Conservation (phyloP, 2,113 vertebrate species). For the Burhinus oedicnemus region DNA sequence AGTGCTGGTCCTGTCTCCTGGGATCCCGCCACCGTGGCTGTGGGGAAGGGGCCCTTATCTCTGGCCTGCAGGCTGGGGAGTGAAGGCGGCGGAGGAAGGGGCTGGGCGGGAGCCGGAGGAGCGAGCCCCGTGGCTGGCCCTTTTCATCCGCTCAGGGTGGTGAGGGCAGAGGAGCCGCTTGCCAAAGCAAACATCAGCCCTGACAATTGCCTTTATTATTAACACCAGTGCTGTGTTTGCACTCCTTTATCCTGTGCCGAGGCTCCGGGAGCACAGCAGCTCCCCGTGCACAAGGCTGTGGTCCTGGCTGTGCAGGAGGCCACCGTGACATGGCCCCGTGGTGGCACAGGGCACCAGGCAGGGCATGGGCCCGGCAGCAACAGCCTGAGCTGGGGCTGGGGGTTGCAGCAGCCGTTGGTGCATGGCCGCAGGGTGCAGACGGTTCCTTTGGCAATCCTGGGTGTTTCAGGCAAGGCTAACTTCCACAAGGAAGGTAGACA, state of each 20-base stretch:
- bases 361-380: fast-evolving
- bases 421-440: fast-evolving
- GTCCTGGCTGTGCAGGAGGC: not conserved
- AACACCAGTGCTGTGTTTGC: fast-evolving
- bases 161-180: not conserved
- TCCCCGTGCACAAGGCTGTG: fast-evolving
- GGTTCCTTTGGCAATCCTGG: not conserved
- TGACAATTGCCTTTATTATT: not conserved
- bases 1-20: not conserved
- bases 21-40: fast-evolving
- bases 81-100: not conserved
- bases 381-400: not conserved
- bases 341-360: no score
- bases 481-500: not conserved
- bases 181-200: constrained; percentile 50
- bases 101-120: not conserved
- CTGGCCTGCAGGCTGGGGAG: not conserved
- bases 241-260: fast-evolving
- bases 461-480: not conserved
- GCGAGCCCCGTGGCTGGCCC: not conserved
- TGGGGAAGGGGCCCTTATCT: constrained; percentile 31
- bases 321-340: no score
- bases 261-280: not conserved
- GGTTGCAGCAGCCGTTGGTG: not conserved
- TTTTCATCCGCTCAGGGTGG: not conserved